Evolutionary conservation across 2,113 vertebrate species (phyloP), one percentile per base, ranked within the genome.

Genomic region (Casuarius casuarius): DNA sequence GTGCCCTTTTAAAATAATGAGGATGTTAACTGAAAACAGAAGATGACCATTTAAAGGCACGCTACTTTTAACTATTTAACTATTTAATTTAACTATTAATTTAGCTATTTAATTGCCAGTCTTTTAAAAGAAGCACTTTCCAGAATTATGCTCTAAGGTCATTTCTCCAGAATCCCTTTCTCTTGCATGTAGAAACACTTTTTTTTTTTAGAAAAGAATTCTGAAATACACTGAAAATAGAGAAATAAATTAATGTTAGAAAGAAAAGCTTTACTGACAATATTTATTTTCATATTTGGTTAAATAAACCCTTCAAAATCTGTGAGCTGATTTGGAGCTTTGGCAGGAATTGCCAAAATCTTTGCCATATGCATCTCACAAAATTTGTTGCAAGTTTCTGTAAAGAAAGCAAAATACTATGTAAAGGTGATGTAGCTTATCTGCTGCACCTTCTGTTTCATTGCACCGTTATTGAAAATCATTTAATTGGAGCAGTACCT

Each of bases 401-500:
- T 28, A 40, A 31, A 28, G 81, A 33, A 3, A 61, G 29, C 40
- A 8, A 56, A 51, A 5, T 12, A 2, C 13, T 25, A 2, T 0
- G 2, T 42, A 67, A 94, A 78, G 88, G 54, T 62, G 75, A 15
- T 46, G 76, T 84, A 54, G 85, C 92, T 96, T 96, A 82, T 93
- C 89, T 79, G 94, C 94, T 89, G 77, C 76, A 67, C 87, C 95
- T 97, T 96, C 80, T 96, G 95, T 95, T 44, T 42, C 80, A 18
- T 8, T 6, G 83, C 87, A 5, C 46, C 19, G 6, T 29, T 59
- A 42, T 6, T 10, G 87, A 71, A 91, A 83, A 66, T n/a, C 19
- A 17, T 21, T 90, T 96, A 84, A 88, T 84, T 93, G 96, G 84
- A 93, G 87, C 96, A 77, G 94, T 95, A 94, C 96, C 97, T 97